phyloP scores from a whole-genome alignment of 2,888 invertebrate genomes.

The Eupeodes luniger region DNA sequence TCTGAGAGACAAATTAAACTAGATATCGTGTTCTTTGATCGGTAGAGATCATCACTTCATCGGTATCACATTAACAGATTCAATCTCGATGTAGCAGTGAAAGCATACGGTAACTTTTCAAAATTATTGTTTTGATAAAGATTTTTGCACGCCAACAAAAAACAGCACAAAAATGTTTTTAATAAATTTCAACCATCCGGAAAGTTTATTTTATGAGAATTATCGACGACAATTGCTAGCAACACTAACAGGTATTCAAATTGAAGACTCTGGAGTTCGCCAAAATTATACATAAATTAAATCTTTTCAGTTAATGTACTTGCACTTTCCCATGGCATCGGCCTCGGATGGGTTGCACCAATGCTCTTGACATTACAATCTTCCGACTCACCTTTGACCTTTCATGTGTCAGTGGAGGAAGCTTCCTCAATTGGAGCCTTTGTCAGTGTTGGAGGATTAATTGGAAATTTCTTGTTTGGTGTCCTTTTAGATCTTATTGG shows the following conservation, averaged over 20 bases:
- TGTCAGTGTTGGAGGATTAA: conserved; percentile 80
- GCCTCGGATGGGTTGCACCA: conserved; percentile 82
- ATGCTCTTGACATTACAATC: conserved; percentile 79
- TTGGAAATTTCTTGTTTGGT: conserved; percentile 80
- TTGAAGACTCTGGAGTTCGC: background rate
- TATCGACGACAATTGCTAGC: conserved; percentile 20
- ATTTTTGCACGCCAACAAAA: background rate
- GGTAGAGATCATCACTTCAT: too few species aligned
- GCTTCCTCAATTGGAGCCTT: conserved; percentile 82
- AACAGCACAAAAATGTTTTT: background rate
- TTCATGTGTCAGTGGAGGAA: conserved; percentile 78
- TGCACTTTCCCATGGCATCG: conserved; percentile 79
- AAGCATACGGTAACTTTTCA: background rate
- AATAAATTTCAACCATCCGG: background rate
- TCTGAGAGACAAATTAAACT: too few species aligned
- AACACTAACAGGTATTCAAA: conserved; percentile 9
- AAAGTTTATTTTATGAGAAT: conserved; percentile 3
- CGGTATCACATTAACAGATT: too few species aligned
- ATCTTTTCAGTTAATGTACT: conserved; percentile 5
- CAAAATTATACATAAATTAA: background rate
- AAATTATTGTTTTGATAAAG: background rate
- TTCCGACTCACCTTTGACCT: conserved; percentile 77
- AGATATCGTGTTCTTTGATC: too few species aligned
- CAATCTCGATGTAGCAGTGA: background rate
- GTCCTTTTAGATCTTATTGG: conserved; percentile 79